Evolutionary conservation across 2,888 invertebrate species (phyloP).

Genomic region (Apodemia zela): DNA sequence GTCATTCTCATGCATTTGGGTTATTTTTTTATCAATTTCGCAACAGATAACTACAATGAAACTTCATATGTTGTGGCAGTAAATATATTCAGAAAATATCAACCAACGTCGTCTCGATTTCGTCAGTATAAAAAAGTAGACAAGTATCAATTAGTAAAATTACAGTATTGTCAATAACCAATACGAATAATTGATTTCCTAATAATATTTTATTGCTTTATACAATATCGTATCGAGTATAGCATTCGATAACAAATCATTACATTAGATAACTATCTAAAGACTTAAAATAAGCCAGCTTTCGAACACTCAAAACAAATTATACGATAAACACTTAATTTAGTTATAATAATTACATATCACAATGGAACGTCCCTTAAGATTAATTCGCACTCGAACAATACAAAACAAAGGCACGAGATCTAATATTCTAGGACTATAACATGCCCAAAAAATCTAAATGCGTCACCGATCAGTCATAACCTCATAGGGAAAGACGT

Average conservation of each 20-base stretch:
- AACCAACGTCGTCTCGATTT: constrained; percentile 68
- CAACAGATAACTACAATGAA: constrained; percentile 31
- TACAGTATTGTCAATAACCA: constrained; percentile 68
- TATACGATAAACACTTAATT: constrained; percentile 77
- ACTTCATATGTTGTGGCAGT: constrained; percentile 64
- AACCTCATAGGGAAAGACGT: constrained; percentile 44
- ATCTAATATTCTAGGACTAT: constrained; percentile 70
- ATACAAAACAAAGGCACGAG: constrained; percentile 77
- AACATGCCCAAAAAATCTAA: constrained; percentile 69
- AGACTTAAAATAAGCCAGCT: constrained; percentile 61
- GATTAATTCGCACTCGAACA: constrained; percentile 69
- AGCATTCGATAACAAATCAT: constrained; percentile 66
- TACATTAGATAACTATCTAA: constrained; percentile 57
- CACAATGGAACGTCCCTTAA: constrained; percentile 78
- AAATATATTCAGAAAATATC: constrained; percentile 80
- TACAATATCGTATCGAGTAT: constrained; percentile 75
- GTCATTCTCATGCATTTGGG: constrained; percentile 19
- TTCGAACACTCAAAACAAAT: constrained; percentile 66
- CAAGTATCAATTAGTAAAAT: constrained; percentile 55
- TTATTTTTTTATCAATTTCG: constrained; percentile 15
- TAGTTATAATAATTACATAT: constrained; percentile 79
- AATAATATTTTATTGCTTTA: constrained; percentile 75
- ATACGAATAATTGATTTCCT: constrained; percentile 64
- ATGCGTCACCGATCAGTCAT: constrained; percentile 71
- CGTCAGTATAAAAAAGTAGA: constrained; percentile 68